These are phyloP conservation scores for Coenonympha arcania DNA, from an alignment of 2,888 invertebrate species.

Conservation along the genomic window DNA sequence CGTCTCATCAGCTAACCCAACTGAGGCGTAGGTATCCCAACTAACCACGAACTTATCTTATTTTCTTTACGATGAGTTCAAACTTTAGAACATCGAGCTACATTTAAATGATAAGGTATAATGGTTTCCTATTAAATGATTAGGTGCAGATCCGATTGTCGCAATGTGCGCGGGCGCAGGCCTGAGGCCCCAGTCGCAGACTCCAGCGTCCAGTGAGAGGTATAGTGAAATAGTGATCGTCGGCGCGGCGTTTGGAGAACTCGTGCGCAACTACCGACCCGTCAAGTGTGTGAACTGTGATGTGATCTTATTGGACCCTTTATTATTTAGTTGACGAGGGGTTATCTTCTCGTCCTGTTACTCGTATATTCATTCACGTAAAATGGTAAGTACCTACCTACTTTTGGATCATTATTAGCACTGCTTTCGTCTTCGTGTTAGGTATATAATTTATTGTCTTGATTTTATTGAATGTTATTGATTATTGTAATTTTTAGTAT, in stretches of 20 bases:
- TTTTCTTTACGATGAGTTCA: too few relatives aligned
- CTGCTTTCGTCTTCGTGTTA: too few relatives aligned
- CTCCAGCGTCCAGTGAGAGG: too few relatives aligned
- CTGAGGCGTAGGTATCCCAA: too few relatives aligned
- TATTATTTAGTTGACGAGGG: slow-evolving; percentile 46
- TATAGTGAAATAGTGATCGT: too few relatives aligned
- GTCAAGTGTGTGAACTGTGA: slow-evolving; percentile 41
- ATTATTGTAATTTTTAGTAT: too few relatives aligned
- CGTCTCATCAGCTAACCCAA: too few relatives aligned
- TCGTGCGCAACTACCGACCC: slow-evolving; percentile 40
- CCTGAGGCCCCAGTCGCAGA: too few relatives aligned
- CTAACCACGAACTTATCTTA: too few relatives aligned
- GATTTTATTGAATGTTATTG: too few relatives aligned
- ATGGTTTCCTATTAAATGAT: slow-evolving; percentile 3
- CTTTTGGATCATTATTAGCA: slow-evolving; percentile 14
- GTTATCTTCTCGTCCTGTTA: slow-evolving; percentile 41
- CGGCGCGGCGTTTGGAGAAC: slow-evolving; percentile 41
- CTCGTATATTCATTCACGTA: slow-evolving; percentile 35
- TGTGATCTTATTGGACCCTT: slow-evolving; percentile 56
- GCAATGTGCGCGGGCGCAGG: slow-evolving; percentile 30
- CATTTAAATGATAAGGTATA: slow-evolving; percentile 5
- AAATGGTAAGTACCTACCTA: slow-evolving; percentile 45
- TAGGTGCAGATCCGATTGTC: slow-evolving; percentile 10
- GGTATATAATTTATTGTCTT: too few relatives aligned
- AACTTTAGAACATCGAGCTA: neutral